phyloP scores from a whole-genome alignment of 2,888 invertebrate species.

The Stenodera caucasica region DNA sequence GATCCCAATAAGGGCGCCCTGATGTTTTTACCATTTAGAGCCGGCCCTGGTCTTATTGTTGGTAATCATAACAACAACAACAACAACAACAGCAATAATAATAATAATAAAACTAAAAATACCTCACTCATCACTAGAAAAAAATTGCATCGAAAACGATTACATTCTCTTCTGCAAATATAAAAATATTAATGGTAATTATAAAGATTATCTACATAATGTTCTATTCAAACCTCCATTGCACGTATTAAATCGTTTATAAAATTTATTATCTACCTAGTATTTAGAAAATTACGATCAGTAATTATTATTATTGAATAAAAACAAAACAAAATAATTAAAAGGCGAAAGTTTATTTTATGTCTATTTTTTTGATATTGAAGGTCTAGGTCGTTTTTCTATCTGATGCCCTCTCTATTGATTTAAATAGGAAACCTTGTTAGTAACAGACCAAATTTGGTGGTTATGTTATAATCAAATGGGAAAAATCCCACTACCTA shows the following conservation, averaged over 20 bases:
- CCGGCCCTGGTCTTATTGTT: too few species aligned
- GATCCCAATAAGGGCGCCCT: too few species aligned
- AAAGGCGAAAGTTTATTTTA: neutral
- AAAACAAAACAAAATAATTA: neutral
- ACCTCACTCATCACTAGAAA: too few species aligned
- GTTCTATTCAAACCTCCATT: neutral
- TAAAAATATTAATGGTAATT: neutral
- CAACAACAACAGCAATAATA: neutral
- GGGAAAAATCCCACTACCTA: neutral
- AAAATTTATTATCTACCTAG: too few species aligned
- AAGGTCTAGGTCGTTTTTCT: conserved; percentile 8
- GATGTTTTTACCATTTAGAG: too few species aligned
- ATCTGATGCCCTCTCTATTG: neutral
- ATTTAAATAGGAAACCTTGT: neutral
- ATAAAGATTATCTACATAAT: neutral
- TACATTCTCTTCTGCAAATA: neutral
- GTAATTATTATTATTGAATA: neutral
- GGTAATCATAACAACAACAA: too few species aligned
- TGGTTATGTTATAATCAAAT: neutral
- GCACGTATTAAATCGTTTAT: neutral
- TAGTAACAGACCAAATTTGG: conserved; percentile 1
- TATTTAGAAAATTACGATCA: too few species aligned
- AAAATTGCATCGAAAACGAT: neutral
- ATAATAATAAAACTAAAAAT: too few species aligned
- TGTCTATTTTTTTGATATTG: neutral